A percentile compares a stretch with the other conserved stretches of the same genome.
Conservation (phyloP, 2,888 invertebrate species). For the Amphipyra tragopoginis region DNA sequence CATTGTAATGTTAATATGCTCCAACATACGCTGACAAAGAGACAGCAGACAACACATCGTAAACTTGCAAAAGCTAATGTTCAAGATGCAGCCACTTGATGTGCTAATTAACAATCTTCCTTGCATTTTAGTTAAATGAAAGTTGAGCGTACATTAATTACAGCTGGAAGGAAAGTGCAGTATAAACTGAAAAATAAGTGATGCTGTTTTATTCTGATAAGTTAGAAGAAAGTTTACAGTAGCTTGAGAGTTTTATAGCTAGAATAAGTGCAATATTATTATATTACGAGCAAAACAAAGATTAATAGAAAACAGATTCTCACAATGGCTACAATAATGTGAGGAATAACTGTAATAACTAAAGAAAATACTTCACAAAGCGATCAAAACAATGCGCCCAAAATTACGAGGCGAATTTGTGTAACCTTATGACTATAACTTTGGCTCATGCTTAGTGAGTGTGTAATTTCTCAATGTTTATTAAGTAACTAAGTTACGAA, state of each 20-base stretch:
- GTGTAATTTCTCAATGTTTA: constrained; percentile 32
- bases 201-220: constrained; percentile 31
- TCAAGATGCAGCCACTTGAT: constrained; percentile 40
- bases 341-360: neutral
- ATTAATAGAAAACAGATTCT: no score
- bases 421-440: constrained; percentile 15
- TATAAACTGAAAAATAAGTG: constrained; percentile 30
- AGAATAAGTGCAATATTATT: constrained; percentile 5
- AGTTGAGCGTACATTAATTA: constrained; percentile 35
- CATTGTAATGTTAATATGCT: constrained; percentile 32
- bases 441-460: neutral
- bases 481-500: constrained; percentile 11
- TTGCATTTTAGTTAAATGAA: constrained; percentile 29
- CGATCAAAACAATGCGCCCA: constrained; percentile 7
- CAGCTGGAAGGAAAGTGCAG: constrained; percentile 19
- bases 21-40: constrained; percentile 34
- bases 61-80: constrained; percentile 54
- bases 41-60: constrained; percentile 45
- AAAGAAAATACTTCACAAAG: constrained; percentile 8
- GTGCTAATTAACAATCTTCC: constrained; percentile 29
- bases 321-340: neutral
- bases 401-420: constrained; percentile 15
- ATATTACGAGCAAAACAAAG: constrained; percentile 19
- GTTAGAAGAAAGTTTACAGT: constrained; percentile 21
- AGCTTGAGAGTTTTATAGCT: constrained; percentile 18